These are phyloP conservation scores for Serinus canaria DNA, from an alignment of 2,113 vertebrate species.

Conservation along the genomic window DNA sequence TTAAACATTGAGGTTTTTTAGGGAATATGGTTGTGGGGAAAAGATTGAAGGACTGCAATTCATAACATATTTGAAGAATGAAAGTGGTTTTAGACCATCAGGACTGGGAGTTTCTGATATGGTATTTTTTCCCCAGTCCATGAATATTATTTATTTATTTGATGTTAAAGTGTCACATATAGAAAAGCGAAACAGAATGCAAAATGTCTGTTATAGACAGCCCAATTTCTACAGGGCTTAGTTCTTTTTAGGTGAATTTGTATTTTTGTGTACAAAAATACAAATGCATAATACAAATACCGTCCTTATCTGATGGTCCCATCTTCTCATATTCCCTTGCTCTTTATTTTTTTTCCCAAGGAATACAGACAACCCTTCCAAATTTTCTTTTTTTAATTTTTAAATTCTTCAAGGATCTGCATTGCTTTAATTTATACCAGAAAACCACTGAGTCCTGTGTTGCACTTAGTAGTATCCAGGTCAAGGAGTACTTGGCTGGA, in stretches of 20 bases:
- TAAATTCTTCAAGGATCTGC: neutral
- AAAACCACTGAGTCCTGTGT: neutral
- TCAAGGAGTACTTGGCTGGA: neutral
- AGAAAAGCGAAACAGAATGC: neutral
- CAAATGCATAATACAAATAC: too few relatives aligned
- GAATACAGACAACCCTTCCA: neutral
- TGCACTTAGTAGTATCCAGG: neutral
- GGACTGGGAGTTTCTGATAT: neutral
- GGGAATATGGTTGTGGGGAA: neutral
- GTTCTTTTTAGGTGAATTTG: neutral
- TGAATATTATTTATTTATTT: neutral
- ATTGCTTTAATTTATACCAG: neutral
- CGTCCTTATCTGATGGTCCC: neutral
- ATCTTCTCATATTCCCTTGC: neutral
- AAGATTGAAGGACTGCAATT: neutral
- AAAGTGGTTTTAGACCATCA: neutral
- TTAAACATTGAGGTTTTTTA: neutral
- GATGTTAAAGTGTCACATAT: neutral
- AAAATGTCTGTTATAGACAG: neutral
- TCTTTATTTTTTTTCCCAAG: neutral
- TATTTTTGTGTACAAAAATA: neutral
- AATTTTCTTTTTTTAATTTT: neutral
- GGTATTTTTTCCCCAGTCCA: neutral
- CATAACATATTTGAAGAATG: neutral
- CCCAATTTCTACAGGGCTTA: neutral